A percentile compares a stretch with the other conserved stretches of the same genome.
Conservation (phyloP, 2,113 vertebrate genomes). For the Charina bottae region DNA sequence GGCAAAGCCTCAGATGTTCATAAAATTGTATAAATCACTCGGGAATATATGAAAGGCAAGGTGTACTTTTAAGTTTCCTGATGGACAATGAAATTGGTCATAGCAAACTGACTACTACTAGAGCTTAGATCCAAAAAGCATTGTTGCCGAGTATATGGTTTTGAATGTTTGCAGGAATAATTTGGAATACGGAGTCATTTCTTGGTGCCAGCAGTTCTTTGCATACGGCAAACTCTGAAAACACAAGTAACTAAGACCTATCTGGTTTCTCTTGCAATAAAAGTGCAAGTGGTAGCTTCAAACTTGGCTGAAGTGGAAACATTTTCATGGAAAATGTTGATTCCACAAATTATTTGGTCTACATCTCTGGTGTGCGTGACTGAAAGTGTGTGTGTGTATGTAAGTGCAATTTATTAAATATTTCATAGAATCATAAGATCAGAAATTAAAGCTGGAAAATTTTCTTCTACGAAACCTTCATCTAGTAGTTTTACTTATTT, state of each 20-base stretch:
- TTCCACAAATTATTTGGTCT: not conserved
- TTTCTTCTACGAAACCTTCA: not conserved
- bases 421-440: not conserved
- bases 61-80: no score
- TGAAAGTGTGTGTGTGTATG: not conserved
- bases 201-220: not conserved
- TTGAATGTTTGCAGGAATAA: not conserved
- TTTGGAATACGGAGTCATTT: not conserved
- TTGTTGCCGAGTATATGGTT: not conserved
- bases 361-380: not conserved
- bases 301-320: not conserved
- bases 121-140: not conserved
- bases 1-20: not conserved
- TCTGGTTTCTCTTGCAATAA: not conserved
- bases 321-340: not conserved
- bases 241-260: not conserved
- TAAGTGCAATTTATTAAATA: accelerated
- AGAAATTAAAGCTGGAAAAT: not conserved
- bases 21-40: not conserved
- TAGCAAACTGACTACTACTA: not conserved
- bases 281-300: not conserved
- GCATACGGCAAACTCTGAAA: not conserved
- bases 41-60: no score
- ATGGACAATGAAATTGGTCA: not conserved
- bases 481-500: not conserved